A percentile compares a stretch with the other conserved stretches of the same genome.
Evolutionary conservation across 2,113 vertebrate species (phyloP).

Genomic region (Choloepus hoffmanni): DNA sequence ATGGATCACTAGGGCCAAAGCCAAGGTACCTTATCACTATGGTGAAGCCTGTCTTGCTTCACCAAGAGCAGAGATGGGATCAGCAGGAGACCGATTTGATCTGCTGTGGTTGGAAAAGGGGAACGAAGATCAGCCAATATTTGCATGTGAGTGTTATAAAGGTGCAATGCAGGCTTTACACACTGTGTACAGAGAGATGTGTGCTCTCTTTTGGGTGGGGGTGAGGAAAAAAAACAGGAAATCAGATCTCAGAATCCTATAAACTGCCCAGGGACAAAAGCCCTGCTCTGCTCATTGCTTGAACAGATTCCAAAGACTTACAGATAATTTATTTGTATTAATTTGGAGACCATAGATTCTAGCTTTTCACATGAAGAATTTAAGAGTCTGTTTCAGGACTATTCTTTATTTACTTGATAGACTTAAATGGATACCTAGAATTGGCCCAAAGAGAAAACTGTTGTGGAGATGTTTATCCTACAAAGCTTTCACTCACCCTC

Average conservation of each 20-base stretch:
- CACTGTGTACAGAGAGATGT: background rate
- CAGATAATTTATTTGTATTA: background rate
- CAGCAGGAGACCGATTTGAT: background rate
- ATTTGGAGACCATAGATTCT: background rate
- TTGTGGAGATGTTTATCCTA: background rate
- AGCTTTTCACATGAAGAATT: background rate
- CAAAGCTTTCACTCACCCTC: background rate
- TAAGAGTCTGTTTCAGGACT: background rate
- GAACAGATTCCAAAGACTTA: background rate
- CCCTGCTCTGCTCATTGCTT: background rate
- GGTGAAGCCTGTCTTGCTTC: background rate
- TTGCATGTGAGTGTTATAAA: background rate
- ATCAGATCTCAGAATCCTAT: background rate
- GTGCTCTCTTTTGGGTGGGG: background rate
- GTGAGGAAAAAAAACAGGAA: background rate
- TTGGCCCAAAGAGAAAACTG: background rate
- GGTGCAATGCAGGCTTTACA: background rate
- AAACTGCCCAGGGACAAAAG: background rate
- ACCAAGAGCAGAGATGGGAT: background rate
- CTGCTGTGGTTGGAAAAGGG: background rate
- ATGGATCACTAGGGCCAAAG: background rate
- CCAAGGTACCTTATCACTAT: background rate
- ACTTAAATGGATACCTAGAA: background rate
- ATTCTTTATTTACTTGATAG: background rate
- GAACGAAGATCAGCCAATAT: rapidly evolving